Base-by-base conservation (phyloP, 1,140 invertebrate species). In the Harpegnathos saltator region DNA sequence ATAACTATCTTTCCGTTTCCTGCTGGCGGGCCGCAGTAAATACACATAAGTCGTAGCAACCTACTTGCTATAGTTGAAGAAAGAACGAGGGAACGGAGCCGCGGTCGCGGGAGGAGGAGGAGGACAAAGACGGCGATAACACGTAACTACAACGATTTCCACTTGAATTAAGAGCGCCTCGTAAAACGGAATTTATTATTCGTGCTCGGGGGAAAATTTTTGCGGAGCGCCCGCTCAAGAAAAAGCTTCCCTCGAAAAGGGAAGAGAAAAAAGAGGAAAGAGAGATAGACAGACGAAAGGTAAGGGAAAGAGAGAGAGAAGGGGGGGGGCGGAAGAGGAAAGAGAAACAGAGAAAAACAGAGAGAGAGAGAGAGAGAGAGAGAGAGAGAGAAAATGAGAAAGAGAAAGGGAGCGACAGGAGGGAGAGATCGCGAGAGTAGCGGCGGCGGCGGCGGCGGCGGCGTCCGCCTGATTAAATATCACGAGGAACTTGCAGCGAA, bases 1-100 rank as follows among this genome's bases (percentile, higher is more conserved):
- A 92, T 92, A 91, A 87, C 84, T 85, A 92, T 92, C 91, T 91
- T 91, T 82, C 84, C 90, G 91, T 91, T 92, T 92, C 91, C 91
- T 91, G 91, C 90, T 87, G 89, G 84, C 89, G 83, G 84, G 80
- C 59, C 66, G 89, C 85, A 87, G 88, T 87, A 89, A 91, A 90
- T 89, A 83, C 77, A 86, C 85, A 82, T 73, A 80, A 80, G 75
- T 80, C 69, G 73, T 82, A 87, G 81, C 86, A 90, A 87, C 82
- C 89, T 88, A 90, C 85, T 90, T 91, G 86, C 84, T 78, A 65
- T 65, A 77, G 68, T 52, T 73, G 56, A 80, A 52, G 65, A 71
- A 80, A 80, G 58, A 65, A 61, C 72, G 69, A 74, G 38, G 38
- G 75, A 84, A 82, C 29, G 50, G 38, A 80, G 58, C 58, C n/a